A percentile compares a stretch with the other conserved stretches of the same genome.
These are phyloP conservation scores for Vicugna pacos DNA, from an alignment of 2,113 vertebrate species.

Conservation along the genomic window DNA sequence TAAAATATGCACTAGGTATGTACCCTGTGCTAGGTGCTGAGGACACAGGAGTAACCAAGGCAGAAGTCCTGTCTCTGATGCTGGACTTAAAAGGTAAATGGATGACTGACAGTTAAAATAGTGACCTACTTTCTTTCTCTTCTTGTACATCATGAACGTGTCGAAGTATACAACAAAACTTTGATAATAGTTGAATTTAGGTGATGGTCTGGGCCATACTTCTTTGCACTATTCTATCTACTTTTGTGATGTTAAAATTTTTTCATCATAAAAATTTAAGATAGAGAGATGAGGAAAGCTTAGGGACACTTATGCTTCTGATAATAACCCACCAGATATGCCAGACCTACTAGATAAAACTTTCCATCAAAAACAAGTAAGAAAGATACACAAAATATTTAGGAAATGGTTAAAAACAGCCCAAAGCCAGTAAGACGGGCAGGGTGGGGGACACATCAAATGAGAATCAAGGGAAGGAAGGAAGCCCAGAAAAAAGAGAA, in stretches of 20 bases:
- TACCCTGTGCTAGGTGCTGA: background rate
- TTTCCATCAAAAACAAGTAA: background rate
- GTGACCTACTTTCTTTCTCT: background rate
- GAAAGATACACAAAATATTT: conserved; percentile 13
- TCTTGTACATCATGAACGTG: background rate
- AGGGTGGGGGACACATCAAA: background rate
- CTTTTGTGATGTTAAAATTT: background rate
- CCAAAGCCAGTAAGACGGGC: background rate
- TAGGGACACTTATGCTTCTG: background rate
- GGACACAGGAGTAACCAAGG: background rate
- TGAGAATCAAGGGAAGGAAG: background rate
- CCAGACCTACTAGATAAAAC: background rate
- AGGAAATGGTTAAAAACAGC: background rate
- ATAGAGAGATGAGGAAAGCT: background rate
- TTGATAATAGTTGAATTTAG: background rate
- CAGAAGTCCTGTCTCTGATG: background rate
- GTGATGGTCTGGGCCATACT: too few species aligned
- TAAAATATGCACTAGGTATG: rapidly evolving
- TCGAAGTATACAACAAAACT: background rate
- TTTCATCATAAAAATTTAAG: conserved; percentile 34
- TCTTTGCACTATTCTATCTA: background rate
- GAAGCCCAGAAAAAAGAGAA: background rate
- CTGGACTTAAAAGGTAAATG: background rate
- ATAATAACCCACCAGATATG: background rate
- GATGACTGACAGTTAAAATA: background rate